Evolutionary conservation across 2,888 invertebrate genomes (phyloP).

Genomic region (Drosophila koepferae): DNA sequence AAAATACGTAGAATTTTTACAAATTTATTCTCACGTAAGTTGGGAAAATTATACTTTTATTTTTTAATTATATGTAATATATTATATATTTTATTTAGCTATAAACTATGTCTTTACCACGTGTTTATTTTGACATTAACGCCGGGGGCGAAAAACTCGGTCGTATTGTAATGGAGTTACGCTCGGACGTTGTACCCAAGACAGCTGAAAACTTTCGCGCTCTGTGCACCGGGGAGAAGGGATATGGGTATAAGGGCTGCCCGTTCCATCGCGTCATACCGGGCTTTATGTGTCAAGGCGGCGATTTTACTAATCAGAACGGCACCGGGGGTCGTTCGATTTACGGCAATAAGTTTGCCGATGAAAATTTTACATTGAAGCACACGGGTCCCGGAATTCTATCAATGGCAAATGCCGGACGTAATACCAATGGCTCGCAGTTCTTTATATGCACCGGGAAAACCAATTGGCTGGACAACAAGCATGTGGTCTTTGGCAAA

Average conservation of each 20-base stretch:
- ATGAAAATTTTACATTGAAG: constrained; percentile 97
- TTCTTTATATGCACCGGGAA: constrained; percentile 97
- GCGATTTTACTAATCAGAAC: constrained; percentile 97
- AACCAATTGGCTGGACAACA: constrained; percentile 90
- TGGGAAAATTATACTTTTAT: background rate
- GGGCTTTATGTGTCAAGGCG: constrained; percentile 98
- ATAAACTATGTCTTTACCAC: constrained; percentile 35
- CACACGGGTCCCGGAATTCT: constrained; percentile 96
- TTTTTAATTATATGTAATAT: background rate
- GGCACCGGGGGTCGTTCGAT: constrained; percentile 98
- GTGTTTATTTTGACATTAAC: constrained; percentile 49
- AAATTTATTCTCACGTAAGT: background rate
- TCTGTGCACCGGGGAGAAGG: constrained; percentile 97
- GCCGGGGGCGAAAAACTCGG: constrained; percentile 47
- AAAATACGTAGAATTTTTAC: background rate
- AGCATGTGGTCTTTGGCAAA: constrained; percentile 92
- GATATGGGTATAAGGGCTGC: constrained; percentile 96
- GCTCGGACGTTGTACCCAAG: constrained; percentile 95
- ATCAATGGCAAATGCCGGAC: constrained; percentile 99
- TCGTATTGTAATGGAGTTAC: constrained; percentile 87
- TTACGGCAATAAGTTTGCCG: constrained; percentile 96
- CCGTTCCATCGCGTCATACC: constrained; percentile 98
- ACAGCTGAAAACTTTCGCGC: constrained; percentile 98
- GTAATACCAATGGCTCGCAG: constrained; percentile 97
- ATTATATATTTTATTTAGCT: background rate